Evolutionary conservation across 2,888 invertebrate genomes (phyloP).

Genomic region (Tenthredo mesomela): DNA sequence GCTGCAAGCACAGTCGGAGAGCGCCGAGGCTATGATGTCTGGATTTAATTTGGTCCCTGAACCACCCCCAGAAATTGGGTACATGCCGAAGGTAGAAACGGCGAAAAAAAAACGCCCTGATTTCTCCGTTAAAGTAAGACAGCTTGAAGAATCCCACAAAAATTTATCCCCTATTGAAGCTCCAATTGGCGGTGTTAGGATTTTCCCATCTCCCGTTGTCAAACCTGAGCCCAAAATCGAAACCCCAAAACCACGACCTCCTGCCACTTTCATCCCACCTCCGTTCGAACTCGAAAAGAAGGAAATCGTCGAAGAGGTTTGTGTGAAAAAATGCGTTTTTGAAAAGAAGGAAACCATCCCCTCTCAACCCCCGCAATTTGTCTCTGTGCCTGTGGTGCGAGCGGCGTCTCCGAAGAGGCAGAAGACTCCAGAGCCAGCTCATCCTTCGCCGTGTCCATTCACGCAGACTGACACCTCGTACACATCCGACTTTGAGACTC

Average conservation of each 20-base stretch:
- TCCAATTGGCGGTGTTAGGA: slow-evolving; percentile 81
- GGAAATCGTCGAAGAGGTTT: slow-evolving; percentile 65
- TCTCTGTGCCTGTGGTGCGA: background rate
- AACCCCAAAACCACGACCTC: slow-evolving; percentile 61
- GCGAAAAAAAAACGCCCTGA: slow-evolving; percentile 78
- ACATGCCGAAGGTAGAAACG: slow-evolving; percentile 79
- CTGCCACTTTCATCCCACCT: slow-evolving; percentile 64
- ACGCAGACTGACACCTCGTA: slow-evolving; percentile 64
- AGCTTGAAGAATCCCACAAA: slow-evolving; percentile 82
- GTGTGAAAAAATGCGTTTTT: slow-evolving; percentile 60
- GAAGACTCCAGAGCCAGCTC: slow-evolving; percentile 60
- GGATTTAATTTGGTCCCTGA: slow-evolving; percentile 83
- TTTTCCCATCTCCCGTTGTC: slow-evolving; percentile 76
- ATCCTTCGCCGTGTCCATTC: slow-evolving; percentile 30
- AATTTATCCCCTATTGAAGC: slow-evolving; percentile 79
- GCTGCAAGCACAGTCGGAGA: slow-evolving; percentile 71
- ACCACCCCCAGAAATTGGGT: slow-evolving; percentile 86
- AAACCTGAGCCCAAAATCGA: slow-evolving; percentile 63
- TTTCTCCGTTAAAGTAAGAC: slow-evolving; percentile 81
- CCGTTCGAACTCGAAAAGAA: slow-evolving; percentile 69
- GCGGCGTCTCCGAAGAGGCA: slow-evolving; percentile 56
- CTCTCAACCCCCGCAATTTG: slow-evolving; percentile 54
- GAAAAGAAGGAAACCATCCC: background rate
- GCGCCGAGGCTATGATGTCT: slow-evolving; percentile 73
- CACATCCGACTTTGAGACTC: slow-evolving; percentile 69